Base-by-base conservation (phyloP, 2,113 vertebrate genomes). In the Menura novaehollandiae region DNA sequence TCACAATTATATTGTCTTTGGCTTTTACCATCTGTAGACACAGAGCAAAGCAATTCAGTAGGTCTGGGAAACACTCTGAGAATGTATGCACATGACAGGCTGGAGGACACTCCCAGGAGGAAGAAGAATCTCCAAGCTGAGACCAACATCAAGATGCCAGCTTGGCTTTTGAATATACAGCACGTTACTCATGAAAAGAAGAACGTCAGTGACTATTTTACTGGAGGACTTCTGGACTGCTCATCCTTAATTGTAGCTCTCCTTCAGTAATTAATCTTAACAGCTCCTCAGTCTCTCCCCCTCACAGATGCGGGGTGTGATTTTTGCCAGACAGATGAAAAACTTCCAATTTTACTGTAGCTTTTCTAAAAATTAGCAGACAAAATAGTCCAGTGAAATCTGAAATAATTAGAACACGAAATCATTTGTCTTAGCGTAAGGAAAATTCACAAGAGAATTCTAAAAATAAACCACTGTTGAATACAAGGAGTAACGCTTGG, bases 221-320 rank as follows among this genome's bases (percentile, higher is more conserved):
- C 76, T 46, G 73, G 39, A 91, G 76, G 85, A 84, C 83, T 95
- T 96, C 88, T 49, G 86, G 93, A 39, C 88, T 51, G n/a, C 91
- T 96, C 96, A 97, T 86, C 80, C 58, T 94, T 96, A 97, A 97
- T 93, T 96, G 84, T 10, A 87, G 77, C n/a, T 78, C 44, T 81
- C 41, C 84, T 91, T 62, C 63, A 78, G 15, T 82, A 91, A 96
- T 92, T 92, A 94, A 94, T 67, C 80, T 84, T 30, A 81, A 80
- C 64, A 96, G 92, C 72, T 86, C 85, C 60, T 96, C 79, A 15
- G 7, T 58, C 75, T 91, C 83, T 91, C 60, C 73, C 39, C 60
- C 68, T 59, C 58, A 68, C 37, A 72, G 56, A 93, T 33, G 21
- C 0, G 7, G 37, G 26, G 58, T 76, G 88, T 58, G 83, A 93